Conservation (phyloP, 1,140 invertebrate genomes). For the Trialeurodes vaporariorum region DNA sequence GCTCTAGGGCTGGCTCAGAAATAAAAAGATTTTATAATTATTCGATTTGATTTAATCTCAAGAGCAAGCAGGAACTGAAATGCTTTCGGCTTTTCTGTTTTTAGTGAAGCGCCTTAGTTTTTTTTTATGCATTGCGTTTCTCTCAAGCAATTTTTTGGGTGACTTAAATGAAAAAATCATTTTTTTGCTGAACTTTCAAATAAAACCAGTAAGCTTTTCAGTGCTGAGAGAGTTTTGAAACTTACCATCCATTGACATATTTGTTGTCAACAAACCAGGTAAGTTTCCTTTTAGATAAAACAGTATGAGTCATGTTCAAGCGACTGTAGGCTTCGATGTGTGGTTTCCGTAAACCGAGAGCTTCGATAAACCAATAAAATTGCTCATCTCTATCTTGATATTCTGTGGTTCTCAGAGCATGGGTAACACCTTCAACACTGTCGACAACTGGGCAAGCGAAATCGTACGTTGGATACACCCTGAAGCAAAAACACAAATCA, state of each 20-base stretch:
- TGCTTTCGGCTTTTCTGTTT: too few species aligned
- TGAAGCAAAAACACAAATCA: conserved; percentile 39
- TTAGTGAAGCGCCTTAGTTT: too few species aligned
- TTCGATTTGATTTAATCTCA: too few species aligned
- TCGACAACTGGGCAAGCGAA: conserved; percentile 99
- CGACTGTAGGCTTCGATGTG: conserved; percentile 90
- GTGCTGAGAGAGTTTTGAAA: conserved; percentile 11
- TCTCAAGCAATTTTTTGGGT: too few species aligned
- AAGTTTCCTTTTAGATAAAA: conserved; percentile 91
- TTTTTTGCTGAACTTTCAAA: too few species aligned
- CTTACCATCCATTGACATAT: conserved; percentile 89
- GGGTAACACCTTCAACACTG: conserved; percentile 91
- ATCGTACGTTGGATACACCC: conserved; percentile 98
- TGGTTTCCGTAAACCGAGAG: conserved; percentile 73
- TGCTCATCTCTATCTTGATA: conserved; percentile 97
- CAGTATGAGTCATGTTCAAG: conserved; percentile 94
- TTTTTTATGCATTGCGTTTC: too few species aligned
- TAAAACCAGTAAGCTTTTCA: not conserved
- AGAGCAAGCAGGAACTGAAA: too few species aligned
- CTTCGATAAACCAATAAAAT: conserved; percentile 93
- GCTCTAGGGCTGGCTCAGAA: too few species aligned
- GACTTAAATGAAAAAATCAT: too few species aligned
- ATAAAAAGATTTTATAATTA: too few species aligned
- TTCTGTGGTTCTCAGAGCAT: conserved; percentile 93
- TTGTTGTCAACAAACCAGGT: conserved; percentile 95